Percentiles rank a stretch among this genome's conserved stretches.
phyloP scores from a whole-genome alignment of 1,140 invertebrate species.

The Neodiprion lecontei region DNA sequence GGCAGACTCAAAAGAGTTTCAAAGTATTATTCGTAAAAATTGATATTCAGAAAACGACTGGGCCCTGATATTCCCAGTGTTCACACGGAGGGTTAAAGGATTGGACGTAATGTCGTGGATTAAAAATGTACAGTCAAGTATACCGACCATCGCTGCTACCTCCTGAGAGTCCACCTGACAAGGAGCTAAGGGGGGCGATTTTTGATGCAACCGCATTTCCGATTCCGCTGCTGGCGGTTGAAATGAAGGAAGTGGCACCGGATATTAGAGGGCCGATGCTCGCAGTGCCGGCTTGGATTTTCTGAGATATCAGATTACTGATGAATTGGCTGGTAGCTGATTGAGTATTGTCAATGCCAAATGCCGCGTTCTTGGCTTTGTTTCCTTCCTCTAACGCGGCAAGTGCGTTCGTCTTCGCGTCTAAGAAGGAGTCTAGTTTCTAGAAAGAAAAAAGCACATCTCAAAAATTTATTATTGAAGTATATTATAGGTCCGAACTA shows the following conservation, averaged over 20 bases:
- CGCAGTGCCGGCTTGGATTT: constrained; percentile 44
- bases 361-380: constrained; percentile 75
- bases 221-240: constrained; percentile 42
- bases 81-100: too few species aligned
- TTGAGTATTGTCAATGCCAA: constrained; percentile 66
- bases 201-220: constrained; percentile 46
- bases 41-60: too few species aligned
- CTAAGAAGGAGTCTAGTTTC: constrained; percentile 80
- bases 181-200: constrained; percentile 53
- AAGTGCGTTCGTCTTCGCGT: constrained; percentile 75
- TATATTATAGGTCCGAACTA: too few species aligned
- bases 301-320: constrained; percentile 43
- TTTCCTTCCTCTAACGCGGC: constrained; percentile 72
- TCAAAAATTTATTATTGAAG: too few species aligned
- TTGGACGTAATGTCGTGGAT: too few species aligned
- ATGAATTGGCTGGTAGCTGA: constrained; percentile 53
- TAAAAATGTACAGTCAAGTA: not conserved
- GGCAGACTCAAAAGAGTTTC: too few species aligned
- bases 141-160: constrained; percentile 31
- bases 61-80: too few species aligned
- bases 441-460: constrained; percentile 43
- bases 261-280: constrained; percentile 53
- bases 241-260: constrained; percentile 50
- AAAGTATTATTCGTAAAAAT: too few species aligned
- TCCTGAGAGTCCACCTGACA: constrained; percentile 25